Evolutionary conservation across 2,113 vertebrate species (phyloP), one percentile per base, ranked within the genome.

Genomic region (Pterocles orientalis): DNA sequence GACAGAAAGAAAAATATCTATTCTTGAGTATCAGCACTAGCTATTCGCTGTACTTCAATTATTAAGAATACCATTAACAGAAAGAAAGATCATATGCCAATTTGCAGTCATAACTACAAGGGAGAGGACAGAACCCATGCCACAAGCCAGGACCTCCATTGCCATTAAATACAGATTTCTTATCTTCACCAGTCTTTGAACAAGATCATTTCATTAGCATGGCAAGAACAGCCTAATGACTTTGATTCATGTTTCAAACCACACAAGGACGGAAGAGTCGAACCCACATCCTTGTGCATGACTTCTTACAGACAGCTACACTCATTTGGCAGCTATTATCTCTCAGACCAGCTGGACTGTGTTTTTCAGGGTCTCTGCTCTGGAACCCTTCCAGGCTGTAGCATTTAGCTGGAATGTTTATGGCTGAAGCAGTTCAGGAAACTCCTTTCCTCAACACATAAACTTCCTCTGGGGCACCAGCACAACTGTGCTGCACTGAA

Each of bases 301-400:
- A 84, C 73, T 94, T 18, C 48, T 82, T 41, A 58, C 88, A 90
- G 85, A 56, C 92, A 88, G 81, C 71, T 7, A 51, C 21, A 1
- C 60, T 78, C 69, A 48, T 56, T 88, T 65, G 65, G 82, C 90
- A 91, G 82, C 48, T 43, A 82, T 92, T 88, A 93, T 96, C 94
- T 97, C 90, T 66, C 80, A 54, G 17, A 50, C 73, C 94, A 97
- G 88, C 92, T 93, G 95, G 81, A 48, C 26, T 86, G 28, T 96
- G 88, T 94, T 96, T 96, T 88, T 81, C 92, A 95, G 90, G 82
- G 72, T 94, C 86, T 93, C 72, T 75, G 54, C 66, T 93, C 77
- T 96, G 80, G 76, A 93, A 18, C 68, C 60, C 28, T 92, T 96
- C 90, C 88, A 93, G 72, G 21, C 72, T 51, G 21, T 11, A 78